phyloP scores from a whole-genome alignment of 2,888 invertebrate species.

The Myopa tessellatipennis region DNA sequence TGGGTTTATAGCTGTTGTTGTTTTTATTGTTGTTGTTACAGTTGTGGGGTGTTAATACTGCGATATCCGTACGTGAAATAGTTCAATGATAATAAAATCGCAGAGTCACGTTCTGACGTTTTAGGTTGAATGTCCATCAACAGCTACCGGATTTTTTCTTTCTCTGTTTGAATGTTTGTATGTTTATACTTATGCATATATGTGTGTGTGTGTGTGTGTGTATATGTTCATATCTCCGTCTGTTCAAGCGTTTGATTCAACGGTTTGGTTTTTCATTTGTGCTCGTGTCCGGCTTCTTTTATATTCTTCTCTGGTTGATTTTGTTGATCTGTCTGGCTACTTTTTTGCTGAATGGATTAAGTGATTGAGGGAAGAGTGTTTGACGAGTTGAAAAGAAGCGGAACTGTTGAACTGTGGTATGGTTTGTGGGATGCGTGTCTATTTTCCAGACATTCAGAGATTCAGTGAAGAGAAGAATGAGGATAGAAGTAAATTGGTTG shows the following conservation, averaged over 20 bases:
- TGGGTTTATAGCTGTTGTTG: neutral
- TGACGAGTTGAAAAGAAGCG: no score
- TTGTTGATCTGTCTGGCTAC: no score
- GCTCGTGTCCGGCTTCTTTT: neutral
- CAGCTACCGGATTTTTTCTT: neutral
- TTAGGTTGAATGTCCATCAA: constrained; percentile 40
- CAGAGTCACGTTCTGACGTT: constrained; percentile 60
- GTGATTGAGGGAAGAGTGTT: no score
- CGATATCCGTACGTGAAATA: constrained; percentile 51
- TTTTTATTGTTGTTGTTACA: constrained; percentile 23
- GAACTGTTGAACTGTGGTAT: no score
- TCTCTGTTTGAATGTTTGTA: neutral
- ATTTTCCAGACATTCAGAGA: no score
- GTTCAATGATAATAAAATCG: constrained; percentile 63
- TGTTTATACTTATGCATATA: neutral
- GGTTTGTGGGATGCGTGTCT: no score
- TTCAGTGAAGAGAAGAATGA: no score
- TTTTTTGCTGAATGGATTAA: no score
- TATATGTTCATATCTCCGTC: neutral
- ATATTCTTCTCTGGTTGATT: neutral
- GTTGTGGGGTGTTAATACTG: constrained; percentile 46
- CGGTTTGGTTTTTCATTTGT: constrained; percentile 7
- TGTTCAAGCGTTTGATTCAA: neutral
- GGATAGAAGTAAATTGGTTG: no score
- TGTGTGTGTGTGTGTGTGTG: neutral